These are phyloP conservation scores for Cynaeus angustus DNA, from an alignment of 2,888 invertebrate genomes.

Conservation along the genomic window DNA sequence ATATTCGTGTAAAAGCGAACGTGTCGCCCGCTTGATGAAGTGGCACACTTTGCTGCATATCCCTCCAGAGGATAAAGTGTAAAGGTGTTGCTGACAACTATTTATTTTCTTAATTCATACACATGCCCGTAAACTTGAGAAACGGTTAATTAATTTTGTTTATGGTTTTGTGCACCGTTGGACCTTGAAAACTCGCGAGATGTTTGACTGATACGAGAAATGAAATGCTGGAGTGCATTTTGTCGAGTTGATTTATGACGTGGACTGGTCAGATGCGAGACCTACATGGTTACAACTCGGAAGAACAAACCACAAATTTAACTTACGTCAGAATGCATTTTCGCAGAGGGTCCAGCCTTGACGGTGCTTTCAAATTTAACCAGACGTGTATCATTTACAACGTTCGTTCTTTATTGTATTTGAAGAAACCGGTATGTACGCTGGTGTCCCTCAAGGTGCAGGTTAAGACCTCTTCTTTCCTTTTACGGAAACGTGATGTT, in stretches of 20 bases:
- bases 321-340: slow-evolving; percentile 4
- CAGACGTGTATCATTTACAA: not conserved
- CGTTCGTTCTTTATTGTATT: not conserved
- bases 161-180: slow-evolving; percentile 19
- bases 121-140: slow-evolving; percentile 15
- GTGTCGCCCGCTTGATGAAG: slow-evolving; percentile 39
- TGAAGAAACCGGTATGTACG: no score
- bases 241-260: slow-evolving; percentile 34
- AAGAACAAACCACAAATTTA: slow-evolving; percentile 26
- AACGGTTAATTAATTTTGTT: slow-evolving; percentile 34
- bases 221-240: slow-evolving; percentile 30
- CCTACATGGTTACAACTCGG: slow-evolving; percentile 20
- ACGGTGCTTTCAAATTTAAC: not conserved
- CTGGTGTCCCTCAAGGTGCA: slow-evolving; percentile 6
- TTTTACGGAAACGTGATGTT: not conserved
- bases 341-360: not conserved
- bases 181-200: slow-evolving; percentile 19
- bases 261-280: slow-evolving; percentile 17
- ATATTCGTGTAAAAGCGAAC: slow-evolving; percentile 25
- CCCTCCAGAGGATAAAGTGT: slow-evolving; percentile 2
- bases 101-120: slow-evolving; percentile 44
- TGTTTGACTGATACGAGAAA: slow-evolving; percentile 34
- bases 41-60: slow-evolving; percentile 22
- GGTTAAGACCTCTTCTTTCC: not conserved
- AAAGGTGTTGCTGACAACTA: slow-evolving; percentile 43